A percentile compares a stretch with the other conserved stretches of the same genome.
These are phyloP conservation scores for Eugnorisma glareosa DNA, from an alignment of 2,888 invertebrate species.

Conservation along the genomic window DNA sequence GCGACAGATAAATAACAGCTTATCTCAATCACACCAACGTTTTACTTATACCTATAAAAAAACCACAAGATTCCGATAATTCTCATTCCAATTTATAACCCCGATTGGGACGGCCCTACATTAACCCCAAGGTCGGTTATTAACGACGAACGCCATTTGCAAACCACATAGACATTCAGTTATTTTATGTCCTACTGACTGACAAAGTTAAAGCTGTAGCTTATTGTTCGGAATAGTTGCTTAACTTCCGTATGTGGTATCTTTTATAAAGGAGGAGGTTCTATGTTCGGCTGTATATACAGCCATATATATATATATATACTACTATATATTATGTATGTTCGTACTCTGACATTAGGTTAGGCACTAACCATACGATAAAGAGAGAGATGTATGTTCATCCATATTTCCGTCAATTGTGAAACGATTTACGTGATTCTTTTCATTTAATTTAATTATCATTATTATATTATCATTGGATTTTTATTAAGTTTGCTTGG, in stretches of 20 bases:
- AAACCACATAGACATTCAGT: constrained; percentile 35
- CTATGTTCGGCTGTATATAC: not conserved
- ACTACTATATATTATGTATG: too few relatives aligned
- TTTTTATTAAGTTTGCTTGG: too few relatives aligned
- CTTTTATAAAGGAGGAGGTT: not conserved
- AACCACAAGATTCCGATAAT: constrained; percentile 41
- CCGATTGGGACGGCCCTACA: constrained; percentile 46
- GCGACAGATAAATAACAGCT: not conserved
- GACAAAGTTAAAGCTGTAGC: constrained; percentile 4
- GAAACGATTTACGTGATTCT: too few relatives aligned
- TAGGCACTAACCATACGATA: too few relatives aligned
- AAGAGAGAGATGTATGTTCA: too few relatives aligned
- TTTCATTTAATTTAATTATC: too few relatives aligned
- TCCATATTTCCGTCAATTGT: too few relatives aligned
- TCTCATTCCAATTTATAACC: constrained; percentile 41
- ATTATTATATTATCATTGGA: too few relatives aligned
- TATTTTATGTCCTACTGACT: constrained; percentile 24
- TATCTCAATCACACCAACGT: not conserved
- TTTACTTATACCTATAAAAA: constrained; percentile 17
- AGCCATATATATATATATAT: too few relatives aligned
- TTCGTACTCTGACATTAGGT: too few relatives aligned
- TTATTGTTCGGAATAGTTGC: not conserved
- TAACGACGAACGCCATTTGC: constrained; percentile 41
- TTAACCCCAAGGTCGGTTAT: constrained; percentile 54
- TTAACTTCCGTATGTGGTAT: not conserved